phyloP scores from a whole-genome alignment of 2,888 invertebrate genomes.

The Macrosiphum euphorbiae region DNA sequence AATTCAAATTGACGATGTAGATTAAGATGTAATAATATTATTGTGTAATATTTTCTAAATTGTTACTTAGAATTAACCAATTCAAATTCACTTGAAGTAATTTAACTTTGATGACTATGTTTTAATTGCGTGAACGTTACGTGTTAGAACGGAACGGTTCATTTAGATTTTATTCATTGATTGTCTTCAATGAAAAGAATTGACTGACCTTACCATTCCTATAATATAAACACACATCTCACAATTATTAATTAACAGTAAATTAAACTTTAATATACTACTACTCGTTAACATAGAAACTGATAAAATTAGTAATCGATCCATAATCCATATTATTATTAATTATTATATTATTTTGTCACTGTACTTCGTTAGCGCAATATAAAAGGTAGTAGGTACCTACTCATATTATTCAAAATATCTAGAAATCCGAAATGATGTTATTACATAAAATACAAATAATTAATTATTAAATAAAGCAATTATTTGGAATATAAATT shows the following conservation, averaged over 20 bases:
- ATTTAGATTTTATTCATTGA: slow-evolving; percentile 42
- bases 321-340: not conserved
- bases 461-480: not conserved
- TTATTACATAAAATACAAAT: not conserved
- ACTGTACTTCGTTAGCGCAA: not conserved
- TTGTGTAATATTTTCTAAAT: not conserved
- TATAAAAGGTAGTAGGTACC: not conserved
- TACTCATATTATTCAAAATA: not conserved
- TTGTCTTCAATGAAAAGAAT: slow-evolving; percentile 32
- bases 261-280: not conserved
- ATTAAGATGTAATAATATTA: not conserved
- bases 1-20: slow-evolving; percentile 11
- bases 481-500: not conserved
- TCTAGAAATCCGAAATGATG: not conserved
- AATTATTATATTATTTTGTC: not conserved
- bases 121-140: slow-evolving; percentile 21
- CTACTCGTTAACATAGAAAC: not conserved
- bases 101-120: slow-evolving; percentile 6
- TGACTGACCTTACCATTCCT: not conserved
- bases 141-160: not conserved
- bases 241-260: not conserved
- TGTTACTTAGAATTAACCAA: not conserved
- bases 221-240: not conserved
- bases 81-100: slow-evolving; percentile 14
- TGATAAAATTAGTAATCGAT: not conserved